Conservation (phyloP, 2,888 invertebrate species). For the Nudaria mundana region DNA sequence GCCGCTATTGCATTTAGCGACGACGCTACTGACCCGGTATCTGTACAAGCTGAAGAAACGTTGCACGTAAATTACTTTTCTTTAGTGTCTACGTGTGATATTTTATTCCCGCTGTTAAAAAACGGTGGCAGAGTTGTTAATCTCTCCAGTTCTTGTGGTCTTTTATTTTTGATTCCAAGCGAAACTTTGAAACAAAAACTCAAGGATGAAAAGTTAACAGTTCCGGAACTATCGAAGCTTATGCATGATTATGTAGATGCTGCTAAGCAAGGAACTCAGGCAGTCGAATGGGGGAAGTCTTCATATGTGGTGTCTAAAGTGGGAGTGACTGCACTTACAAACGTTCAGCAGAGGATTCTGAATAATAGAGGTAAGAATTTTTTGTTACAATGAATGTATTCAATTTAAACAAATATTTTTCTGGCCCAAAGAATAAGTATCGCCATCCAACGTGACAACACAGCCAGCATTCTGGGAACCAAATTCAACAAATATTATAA, state of each 20-base stretch:
- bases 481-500: no score
- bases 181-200: slow-evolving; percentile 52
- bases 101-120: slow-evolving; percentile 85
- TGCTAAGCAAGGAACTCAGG: slow-evolving; percentile 59
- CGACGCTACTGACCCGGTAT: slow-evolving; percentile 31
- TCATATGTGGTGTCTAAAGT: slow-evolving; percentile 88
- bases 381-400: no score
- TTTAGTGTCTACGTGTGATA: slow-evolving; percentile 81
- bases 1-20: slow-evolving; percentile 80
- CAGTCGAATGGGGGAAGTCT: slow-evolving; percentile 80
- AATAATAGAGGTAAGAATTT: slow-evolving; percentile 51
- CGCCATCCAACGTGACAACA: no score
- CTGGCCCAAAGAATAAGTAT: no score
- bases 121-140: slow-evolving; percentile 86
- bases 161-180: slow-evolving; percentile 78
- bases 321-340: slow-evolving; percentile 84
- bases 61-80: slow-evolving; percentile 83
- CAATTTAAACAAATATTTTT: no score
- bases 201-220: slow-evolving; percentile 75
- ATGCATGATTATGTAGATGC: slow-evolving; percentile 85
- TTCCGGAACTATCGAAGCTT: slow-evolving; percentile 80
- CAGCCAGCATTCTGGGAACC: no score
- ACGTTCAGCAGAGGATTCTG: slow-evolving; percentile 82
- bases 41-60: background rate
- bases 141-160: slow-evolving; percentile 85